Evolutionary conservation across 2,888 invertebrate species (phyloP), one percentile per base, ranked within the genome.

Genomic region (Hemaris fuciformis): DNA sequence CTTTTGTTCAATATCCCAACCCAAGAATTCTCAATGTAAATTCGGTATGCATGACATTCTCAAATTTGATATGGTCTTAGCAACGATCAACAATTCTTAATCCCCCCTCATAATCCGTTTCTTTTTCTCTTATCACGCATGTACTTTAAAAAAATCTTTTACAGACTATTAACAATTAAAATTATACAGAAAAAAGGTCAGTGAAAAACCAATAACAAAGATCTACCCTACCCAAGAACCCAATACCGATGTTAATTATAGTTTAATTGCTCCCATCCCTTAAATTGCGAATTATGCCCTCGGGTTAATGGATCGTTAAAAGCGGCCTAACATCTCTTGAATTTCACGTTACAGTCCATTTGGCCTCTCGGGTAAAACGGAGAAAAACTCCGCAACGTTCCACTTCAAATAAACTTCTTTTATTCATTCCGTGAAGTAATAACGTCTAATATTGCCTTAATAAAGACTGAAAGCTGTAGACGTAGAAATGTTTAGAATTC

Each of bases 321-420:
- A 18, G 53, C n/a, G 18, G 13, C 38, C 18, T 31, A 53, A 53
- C 31, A 53, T 53, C 45, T 45, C 53, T 53, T 31, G 53, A 53
- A 31, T 10, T 53, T 53, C 53, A n/a, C 22, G 27, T 61, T 45
- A 57, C 38, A n/a, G 61, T 53, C 63, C 63, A 59, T 61, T 63
- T 42, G 3, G 10, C 25, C 3, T 10, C 45, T 20, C 10, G 10
- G 31, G 31, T 53, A 8, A 53, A 53, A 53, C 18, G 18, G 7
- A 4, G 31, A 48, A 27, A 38, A 31, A 31, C 23, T 42, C 15
- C 22, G 13, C 10, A 18, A 10, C 31, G 27, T 27, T 20, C 27
- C 15, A 27, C 31, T 27, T 20, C 18, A 31, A 53, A 53, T 53
- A 53, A 53, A 53, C 53, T 20, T 48, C 48, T 38, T 46, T 48